Evolutionary conservation across 2,113 vertebrate genomes (phyloP), one percentile per base, ranked within the genome.

Genomic region (Caracal caracal): DNA sequence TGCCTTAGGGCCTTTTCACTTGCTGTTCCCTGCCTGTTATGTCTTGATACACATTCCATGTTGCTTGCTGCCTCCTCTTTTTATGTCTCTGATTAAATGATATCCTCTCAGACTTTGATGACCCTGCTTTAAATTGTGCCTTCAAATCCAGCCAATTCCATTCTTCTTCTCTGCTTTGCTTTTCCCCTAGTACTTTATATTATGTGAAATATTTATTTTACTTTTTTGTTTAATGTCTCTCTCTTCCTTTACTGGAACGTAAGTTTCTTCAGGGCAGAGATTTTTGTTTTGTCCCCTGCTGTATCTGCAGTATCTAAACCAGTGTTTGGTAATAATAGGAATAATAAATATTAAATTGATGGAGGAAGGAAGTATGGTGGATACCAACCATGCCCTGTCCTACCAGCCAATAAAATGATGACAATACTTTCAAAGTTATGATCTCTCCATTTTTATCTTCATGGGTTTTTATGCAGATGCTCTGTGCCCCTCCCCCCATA

Each of bases 401-500:
- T 98, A 98, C 97, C 90, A 96, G 97, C 89, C 98, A 97, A 90
- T 98, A 98, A 98, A 99, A 98, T 97, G 98, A 98, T 98, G 98
- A 95, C 92, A 98, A 95, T 96, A 96, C 98, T 94, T 98, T 99
- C 96, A 98, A 97, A 98, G 97, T 98, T 95, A 98, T 99, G 97
- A 96, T 98, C 92, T 97, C 88, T 1, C 92, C 98, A 90, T 99
- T 96, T 98, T 99, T 97, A 98, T 98, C 97, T 98, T 98, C 97
- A 81, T 59, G 8, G 22, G n/a, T 15, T 92, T 99, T 96, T 99
- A 97, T 97, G 98, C 98, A 97, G 98, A 97, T 97, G 96, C 43
- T 30, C 16, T 73, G 35, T 75, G 3, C 28, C 99, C 98, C 97
- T 47, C 98, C 96, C 98, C 97, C 97, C 98, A 99, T 97, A 99